Conservation (phyloP, 2,888 invertebrate genomes). For the Anthophora plumipes region DNA sequence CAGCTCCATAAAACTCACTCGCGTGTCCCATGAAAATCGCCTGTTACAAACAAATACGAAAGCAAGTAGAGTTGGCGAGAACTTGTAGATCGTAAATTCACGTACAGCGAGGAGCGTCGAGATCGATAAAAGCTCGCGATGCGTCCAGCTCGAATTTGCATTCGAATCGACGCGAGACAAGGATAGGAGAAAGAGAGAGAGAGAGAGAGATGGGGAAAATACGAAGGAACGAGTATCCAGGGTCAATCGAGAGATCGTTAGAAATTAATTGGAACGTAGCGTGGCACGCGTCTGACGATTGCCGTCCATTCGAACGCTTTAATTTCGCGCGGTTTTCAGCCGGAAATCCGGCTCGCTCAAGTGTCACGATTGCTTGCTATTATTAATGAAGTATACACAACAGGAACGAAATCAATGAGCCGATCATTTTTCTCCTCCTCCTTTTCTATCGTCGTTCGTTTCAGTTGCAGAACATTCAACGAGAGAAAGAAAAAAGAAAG, state of each 20-base stretch:
- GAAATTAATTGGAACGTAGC: conserved; percentile 68
- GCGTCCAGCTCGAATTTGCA: conserved; percentile 46
- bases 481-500: neutral
- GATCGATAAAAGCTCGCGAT: conserved; percentile 40
- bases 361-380: conserved; percentile 53
- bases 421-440: neutral
- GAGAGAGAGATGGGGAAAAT: neutral
- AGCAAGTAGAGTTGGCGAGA: neutral
- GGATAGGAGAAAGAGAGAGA: too few relatives aligned
- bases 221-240: conserved; percentile 16
- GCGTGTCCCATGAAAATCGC: conserved; percentile 18
- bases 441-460: neutral
- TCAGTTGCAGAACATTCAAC: neutral
- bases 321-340: conserved; percentile 57
- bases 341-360: conserved; percentile 47
- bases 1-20: conserved; percentile 4
- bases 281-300: conserved; percentile 32
- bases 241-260: conserved; percentile 63
- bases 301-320: conserved; percentile 43
- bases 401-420: conserved; percentile 32
- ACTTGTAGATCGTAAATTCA: conserved; percentile 12
- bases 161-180: conserved; percentile 11
- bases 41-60: conserved; percentile 26
- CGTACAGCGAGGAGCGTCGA: conserved; percentile 18
- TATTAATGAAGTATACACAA: conserved; percentile 49